These are phyloP conservation scores for Microdon myrmicae DNA, from an alignment of 2,888 invertebrate genomes.

Conservation along the genomic window DNA sequence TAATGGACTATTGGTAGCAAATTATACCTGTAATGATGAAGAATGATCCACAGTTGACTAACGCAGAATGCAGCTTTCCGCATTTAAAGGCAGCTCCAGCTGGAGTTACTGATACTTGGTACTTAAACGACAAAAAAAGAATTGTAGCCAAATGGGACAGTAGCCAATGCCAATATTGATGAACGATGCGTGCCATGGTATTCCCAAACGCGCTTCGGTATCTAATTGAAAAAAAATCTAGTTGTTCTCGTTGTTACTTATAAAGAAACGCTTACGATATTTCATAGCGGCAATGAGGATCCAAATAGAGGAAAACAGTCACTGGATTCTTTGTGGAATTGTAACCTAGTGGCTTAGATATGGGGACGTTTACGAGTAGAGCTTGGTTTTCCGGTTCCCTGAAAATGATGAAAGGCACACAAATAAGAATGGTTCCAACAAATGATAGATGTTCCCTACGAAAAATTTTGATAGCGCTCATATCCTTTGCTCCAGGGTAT, in stretches of 20 bases:
- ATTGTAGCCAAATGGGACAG: slow-evolving; percentile 76
- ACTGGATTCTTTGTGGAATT: slow-evolving; percentile 66
- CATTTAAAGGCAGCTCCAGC: slow-evolving; percentile 62
- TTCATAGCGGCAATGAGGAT: slow-evolving; percentile 77
- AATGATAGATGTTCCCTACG: slow-evolving; percentile 66
- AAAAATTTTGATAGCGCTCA: slow-evolving; percentile 71
- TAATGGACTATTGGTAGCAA: background rate
- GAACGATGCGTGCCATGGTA: slow-evolving; percentile 73
- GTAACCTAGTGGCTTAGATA: slow-evolving; percentile 68
- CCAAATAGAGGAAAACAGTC: slow-evolving; percentile 73
- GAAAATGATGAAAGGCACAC: slow-evolving; percentile 18
- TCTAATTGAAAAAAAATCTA: slow-evolving; percentile 43
- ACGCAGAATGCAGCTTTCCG: slow-evolving; percentile 70
- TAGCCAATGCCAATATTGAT: slow-evolving; percentile 74
- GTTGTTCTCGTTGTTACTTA: background rate
- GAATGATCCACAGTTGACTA: slow-evolving; percentile 70
- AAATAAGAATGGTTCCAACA: background rate
- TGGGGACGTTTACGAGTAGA: slow-evolving; percentile 72
- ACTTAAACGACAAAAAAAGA: slow-evolving; percentile 71
- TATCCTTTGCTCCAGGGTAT: slow-evolving; percentile 76
- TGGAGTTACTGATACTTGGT: slow-evolving; percentile 68
- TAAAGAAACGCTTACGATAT: slow-evolving; percentile 69
- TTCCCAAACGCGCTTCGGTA: slow-evolving; percentile 70
- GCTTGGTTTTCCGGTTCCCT: slow-evolving; percentile 64
- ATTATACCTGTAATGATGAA: slow-evolving; percentile 62